Evolutionary conservation across 2,113 vertebrate species (phyloP).

Genomic region (Todiramphus saurophagus): DNA sequence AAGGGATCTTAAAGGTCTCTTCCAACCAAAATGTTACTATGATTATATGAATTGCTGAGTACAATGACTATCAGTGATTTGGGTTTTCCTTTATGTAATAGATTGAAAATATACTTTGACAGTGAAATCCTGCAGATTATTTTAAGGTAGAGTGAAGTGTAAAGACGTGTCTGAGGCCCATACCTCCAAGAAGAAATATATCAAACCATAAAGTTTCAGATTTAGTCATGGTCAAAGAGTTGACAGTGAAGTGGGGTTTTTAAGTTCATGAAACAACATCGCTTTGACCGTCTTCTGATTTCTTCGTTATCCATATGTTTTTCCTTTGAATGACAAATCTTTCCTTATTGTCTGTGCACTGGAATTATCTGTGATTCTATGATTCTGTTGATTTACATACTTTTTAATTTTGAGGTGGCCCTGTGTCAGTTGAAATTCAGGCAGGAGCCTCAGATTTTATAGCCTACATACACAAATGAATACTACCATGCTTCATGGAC

Average conservation of each 20-base stretch:
- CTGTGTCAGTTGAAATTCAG: not conserved
- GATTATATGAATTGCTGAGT: not conserved
- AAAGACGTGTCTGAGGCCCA: not conserved
- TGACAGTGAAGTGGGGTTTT: not conserved
- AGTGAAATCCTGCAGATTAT: not conserved
- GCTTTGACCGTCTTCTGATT: not conserved
- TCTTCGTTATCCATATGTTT: not conserved
- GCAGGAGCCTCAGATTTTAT: not conserved
- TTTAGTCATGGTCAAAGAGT: not conserved
- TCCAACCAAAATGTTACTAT: not conserved
- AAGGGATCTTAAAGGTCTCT: not conserved
- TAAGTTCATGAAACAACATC: not conserved
- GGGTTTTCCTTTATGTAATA: not conserved
- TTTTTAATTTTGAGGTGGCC: not conserved
- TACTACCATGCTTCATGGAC: not conserved
- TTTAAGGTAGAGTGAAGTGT: not conserved
- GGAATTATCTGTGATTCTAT: not conserved
- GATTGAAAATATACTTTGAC: not conserved
- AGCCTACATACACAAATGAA: not conserved
- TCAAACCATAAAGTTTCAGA: not conserved
- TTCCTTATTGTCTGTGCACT: not conserved
- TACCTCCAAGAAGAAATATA: not conserved
- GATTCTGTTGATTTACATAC: not conserved
- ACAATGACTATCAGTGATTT: fast-evolving
- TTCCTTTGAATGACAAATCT: not conserved